Base-by-base conservation (phyloP, 2,113 vertebrate genomes). In the Calidris pygmaea region DNA sequence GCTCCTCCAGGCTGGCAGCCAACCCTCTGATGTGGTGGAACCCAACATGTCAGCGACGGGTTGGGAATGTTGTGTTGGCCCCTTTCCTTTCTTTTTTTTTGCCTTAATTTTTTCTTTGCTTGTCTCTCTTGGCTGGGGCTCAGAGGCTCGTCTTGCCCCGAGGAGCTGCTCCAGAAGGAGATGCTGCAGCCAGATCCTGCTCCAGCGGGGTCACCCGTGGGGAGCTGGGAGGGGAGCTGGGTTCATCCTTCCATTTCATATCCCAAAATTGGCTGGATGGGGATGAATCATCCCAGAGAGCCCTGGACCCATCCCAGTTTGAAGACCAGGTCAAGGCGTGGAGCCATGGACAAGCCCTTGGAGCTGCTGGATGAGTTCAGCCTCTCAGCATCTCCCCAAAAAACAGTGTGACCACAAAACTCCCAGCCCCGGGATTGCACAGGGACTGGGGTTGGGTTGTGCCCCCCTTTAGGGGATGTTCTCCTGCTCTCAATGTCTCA, bases 341-440 rank as follows among this genome's bases (percentile, higher is more conserved):
- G 35, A 66, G 68, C 59, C 41, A 17, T 2, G 30, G n/a, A 29
- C 1, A 5, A 41, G 30, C 9, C 77, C 53, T 35, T 27, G 58
- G 23, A 63, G 66, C 18, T 55, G 66, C 19, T 26, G 48, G 55
- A 20, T 27, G 29, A 29, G 17, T 45, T 47, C 58, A 15, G 12
- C 48, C 26, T 43, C 63, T 55, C n/a, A 14, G 24, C 29, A 26
- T 26, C 59, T 32, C 53, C 63, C 14, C 9, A 1, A 35, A 67
- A 58, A 9, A 0, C 30, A n/a, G 11, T 2, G 0, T 3, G 3
- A 10, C n/a, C 62, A 30, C 23, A n/a, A 41, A 41, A 58, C 6
- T 32, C 21, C 55, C 74, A 53, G 11, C 39, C 14, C 22, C 0
- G 1, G 17, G 71, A 12, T 0, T 14, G 27, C 34, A 20, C 22